Evolutionary conservation across 2,797 vertebrate species (phyloP).

Genomic region (Enteromius fasciolatus): DNA sequence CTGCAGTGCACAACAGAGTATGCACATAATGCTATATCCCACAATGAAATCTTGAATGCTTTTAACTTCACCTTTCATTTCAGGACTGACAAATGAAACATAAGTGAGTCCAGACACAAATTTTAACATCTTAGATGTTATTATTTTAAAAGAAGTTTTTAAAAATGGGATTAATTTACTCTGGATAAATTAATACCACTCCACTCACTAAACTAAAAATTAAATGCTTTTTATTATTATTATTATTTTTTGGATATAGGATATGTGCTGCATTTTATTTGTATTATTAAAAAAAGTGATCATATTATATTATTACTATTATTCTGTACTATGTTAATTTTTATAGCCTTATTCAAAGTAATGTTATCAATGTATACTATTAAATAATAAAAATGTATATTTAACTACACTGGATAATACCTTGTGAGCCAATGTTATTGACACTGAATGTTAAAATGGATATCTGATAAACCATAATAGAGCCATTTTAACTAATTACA

Average conservation of each 20-base stretch:
- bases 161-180: neutral
- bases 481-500: slow-evolving; percentile 19
- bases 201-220: neutral
- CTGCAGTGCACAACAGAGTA: neutral
- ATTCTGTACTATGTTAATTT: neutral
- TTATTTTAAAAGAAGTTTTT: neutral
- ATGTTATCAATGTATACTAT: neutral
- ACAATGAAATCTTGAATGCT: neutral
- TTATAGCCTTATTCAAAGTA: neutral
- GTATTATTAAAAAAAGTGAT: neutral
- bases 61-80: neutral
- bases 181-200: neutral
- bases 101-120: neutral
- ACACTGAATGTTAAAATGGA: slow-evolving; percentile 16
- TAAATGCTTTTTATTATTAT: too few relatives aligned
- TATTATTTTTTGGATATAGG: neutral
- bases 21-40: neutral
- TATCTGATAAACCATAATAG: slow-evolving; percentile 13
- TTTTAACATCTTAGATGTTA: neutral
- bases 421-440: slow-evolving; percentile 9
- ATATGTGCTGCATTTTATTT: neutral
- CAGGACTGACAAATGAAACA: neutral
- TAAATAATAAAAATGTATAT: neutral
- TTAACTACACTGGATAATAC: neutral
- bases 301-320: neutral